Evolutionary conservation across 2,113 vertebrate species (phyloP).

Genomic region (Orthonyx spaldingii): DNA sequence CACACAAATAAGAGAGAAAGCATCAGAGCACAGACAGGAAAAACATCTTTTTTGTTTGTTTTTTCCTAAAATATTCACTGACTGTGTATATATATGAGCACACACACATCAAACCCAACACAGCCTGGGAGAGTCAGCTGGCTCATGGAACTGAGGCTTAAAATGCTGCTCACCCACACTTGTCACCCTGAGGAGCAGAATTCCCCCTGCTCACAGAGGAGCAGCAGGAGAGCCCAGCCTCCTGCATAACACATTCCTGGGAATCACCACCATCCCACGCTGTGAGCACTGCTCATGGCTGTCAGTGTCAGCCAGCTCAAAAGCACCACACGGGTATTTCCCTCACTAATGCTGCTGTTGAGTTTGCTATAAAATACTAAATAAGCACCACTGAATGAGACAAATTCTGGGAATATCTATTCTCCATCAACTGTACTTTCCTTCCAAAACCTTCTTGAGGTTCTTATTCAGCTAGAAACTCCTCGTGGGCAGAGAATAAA

Average conservation of each 20-base stretch:
- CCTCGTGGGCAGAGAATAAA: background rate
- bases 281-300: background rate
- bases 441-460: background rate
- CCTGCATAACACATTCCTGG: background rate
- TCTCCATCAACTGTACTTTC: background rate
- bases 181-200: background rate
- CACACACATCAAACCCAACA: background rate
- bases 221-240: background rate
- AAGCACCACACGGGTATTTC: rapidly evolving
- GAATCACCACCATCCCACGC: background rate
- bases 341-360: background rate
- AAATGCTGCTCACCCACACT: background rate
- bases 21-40: background rate
- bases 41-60: background rate
- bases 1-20: background rate
- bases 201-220: background rate
- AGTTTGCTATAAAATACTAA: background rate
- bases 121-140: background rate
- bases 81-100: background rate
- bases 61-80: background rate
- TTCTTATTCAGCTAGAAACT: background rate
- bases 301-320: background rate
- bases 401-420: background rate
- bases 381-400: background rate
- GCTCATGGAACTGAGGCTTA: background rate